phyloP scores from a whole-genome alignment of 2,888 invertebrate species.

The Cataglyphis livida region DNA sequence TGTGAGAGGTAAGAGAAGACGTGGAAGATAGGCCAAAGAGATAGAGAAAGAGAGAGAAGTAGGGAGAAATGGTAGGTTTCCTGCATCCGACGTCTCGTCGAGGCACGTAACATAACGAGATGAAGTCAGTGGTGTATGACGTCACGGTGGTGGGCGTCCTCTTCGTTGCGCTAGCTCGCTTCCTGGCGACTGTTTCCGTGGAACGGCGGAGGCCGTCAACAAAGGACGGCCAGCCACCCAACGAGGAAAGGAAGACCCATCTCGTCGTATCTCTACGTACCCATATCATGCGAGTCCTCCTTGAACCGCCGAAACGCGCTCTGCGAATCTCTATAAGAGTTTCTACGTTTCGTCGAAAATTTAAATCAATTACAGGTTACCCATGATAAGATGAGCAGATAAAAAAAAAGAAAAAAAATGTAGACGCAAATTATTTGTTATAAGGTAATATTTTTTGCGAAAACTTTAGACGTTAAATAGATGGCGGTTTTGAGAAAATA shows the following conservation, averaged over 20 bases:
- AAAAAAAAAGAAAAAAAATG: background rate
- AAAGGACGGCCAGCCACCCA: constrained; percentile 77
- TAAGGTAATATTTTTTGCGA: background rate
- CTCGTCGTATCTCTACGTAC: constrained; percentile 68
- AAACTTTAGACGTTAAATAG: background rate
- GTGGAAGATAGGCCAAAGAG: constrained; percentile 34
- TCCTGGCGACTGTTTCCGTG: constrained; percentile 82
- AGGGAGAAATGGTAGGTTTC: constrained; percentile 78
- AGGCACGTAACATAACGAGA: constrained; percentile 82
- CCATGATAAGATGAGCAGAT: background rate
- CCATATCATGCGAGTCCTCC: constrained; percentile 65
- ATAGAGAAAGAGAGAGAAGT: constrained; percentile 48
- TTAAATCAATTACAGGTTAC: background rate
- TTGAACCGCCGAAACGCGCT: constrained; percentile 57
- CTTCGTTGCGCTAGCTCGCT: constrained; percentile 81
- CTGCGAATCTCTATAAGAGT: constrained; percentile 21
- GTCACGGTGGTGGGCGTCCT: constrained; percentile 85
- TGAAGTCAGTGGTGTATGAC: constrained; percentile 87
- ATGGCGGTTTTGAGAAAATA: background rate
- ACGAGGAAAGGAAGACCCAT: constrained; percentile 67
- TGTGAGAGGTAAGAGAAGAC: constrained; percentile 39
- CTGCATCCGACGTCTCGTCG: constrained; percentile 83
- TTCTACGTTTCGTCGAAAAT: background rate
- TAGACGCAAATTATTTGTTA: background rate
- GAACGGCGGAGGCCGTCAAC: constrained; percentile 78